These are phyloP conservation scores for Montipora cactus DNA, from an alignment of 64 coral and sea anemone species.

Conservation along the genomic window DNA sequence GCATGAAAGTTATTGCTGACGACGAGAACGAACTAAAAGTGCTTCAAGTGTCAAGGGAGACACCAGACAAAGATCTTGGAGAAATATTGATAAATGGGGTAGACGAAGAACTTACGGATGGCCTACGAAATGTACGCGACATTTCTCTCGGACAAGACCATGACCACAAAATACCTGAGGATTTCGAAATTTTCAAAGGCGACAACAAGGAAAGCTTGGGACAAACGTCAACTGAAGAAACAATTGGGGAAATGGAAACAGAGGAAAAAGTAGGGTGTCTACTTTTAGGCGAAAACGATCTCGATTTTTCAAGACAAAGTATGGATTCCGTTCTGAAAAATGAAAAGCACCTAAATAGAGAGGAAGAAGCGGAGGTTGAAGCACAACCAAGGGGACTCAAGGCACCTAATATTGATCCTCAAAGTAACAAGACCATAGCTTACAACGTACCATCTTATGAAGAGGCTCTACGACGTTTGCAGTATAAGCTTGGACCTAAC, in stretches of 20 bases:
- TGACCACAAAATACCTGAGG: background rate
- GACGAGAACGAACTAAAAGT: conserved; percentile 14
- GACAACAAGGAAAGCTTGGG: background rate
- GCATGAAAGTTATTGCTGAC: background rate
- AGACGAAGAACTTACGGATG: background rate
- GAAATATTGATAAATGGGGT: conserved; percentile 28
- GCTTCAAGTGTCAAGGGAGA: conserved; percentile 40
- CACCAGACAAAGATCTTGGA: conserved; percentile 61
- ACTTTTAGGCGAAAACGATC: background rate
- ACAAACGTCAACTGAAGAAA: background rate
- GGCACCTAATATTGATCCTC: conserved; percentile 33
- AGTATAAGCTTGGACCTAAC: conserved; percentile 34
- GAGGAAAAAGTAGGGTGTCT: background rate
- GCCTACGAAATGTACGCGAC: background rate
- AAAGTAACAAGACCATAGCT: conserved; percentile 56
- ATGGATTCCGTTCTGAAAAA: background rate
- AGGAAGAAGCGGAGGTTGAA: background rate
- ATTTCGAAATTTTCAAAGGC: background rate
- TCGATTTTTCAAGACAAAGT: no score
- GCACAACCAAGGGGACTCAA: conserved; percentile 5
- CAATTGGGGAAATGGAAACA: background rate
- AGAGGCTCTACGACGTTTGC: conserved; percentile 31
- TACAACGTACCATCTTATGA: conserved; percentile 75
- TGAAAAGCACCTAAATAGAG: background rate
- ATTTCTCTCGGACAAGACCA: background rate